Conservation (phyloP, 2,797 vertebrate genomes). For the Chelidonichthys spinosus region DNA sequence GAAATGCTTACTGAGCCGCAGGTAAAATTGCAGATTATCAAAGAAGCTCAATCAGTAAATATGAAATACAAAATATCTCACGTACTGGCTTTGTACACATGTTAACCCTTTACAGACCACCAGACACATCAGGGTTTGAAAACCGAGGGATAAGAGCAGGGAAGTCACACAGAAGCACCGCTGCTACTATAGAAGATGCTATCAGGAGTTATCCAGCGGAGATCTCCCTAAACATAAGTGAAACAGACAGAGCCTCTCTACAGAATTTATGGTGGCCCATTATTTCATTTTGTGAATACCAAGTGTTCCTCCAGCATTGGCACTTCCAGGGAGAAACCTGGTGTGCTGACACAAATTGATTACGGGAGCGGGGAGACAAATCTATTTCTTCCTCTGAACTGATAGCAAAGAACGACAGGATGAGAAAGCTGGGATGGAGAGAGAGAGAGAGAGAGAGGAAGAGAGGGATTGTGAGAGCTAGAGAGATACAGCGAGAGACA, state of each 20-base stretch:
- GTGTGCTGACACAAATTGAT: constrained; percentile 82
- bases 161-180: constrained; percentile 26
- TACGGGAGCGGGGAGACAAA: constrained; percentile 71
- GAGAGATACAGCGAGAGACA: too few species aligned
- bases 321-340: constrained; percentile 64
- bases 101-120: constrained; percentile 17
- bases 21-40: constrained; percentile 23
- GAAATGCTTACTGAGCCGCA: constrained; percentile 12
- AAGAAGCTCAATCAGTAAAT: constrained; percentile 18
- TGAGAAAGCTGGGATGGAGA: constrained; percentile 36
- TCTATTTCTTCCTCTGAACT: constrained; percentile 73
- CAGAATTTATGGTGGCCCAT: constrained; percentile 73
- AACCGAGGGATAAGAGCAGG: constrained; percentile 13
- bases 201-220: constrained; percentile 58
- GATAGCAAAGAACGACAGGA: constrained; percentile 64
- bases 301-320: constrained; percentile 65
- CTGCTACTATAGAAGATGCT: constrained; percentile 54
- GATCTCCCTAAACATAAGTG: constrained; percentile 67
- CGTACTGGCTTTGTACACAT: neutral
- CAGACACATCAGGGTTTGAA: constrained; percentile 26
- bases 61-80: constrained; percentile 5
- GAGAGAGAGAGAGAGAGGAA: neutral
- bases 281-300: constrained; percentile 79
- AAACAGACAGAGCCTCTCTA: constrained; percentile 58
- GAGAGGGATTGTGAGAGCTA: too few species aligned